A percentile compares a stretch with the other conserved stretches of the same genome.
These are phyloP conservation scores for Pionites leucogaster DNA, from an alignment of 2,113 vertebrate species.

Conservation along the genomic window DNA sequence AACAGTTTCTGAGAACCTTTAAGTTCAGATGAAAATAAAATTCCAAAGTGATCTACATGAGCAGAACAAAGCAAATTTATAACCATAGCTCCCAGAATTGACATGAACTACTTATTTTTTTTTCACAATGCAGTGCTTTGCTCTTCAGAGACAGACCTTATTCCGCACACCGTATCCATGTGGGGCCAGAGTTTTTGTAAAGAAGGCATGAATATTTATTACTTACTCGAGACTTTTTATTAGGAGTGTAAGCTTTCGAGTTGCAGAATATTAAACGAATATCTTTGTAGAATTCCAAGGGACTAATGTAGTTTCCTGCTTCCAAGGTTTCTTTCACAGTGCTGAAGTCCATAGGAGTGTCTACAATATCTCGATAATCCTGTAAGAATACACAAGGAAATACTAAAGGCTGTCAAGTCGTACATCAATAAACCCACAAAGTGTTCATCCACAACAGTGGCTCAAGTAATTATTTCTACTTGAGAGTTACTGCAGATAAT, in stretches of 20 bases:
- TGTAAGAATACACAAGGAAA: conserved; percentile 35
- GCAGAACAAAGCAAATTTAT: background rate
- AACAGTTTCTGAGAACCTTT: background rate
- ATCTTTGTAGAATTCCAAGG: conserved; percentile 95
- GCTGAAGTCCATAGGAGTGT: conserved; percentile 95
- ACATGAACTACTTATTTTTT: background rate
- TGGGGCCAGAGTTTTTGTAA: background rate
- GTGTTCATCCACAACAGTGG: background rate
- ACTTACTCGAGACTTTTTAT: conserved; percentile 96
- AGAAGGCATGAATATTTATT: background rate
- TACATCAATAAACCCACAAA: background rate
- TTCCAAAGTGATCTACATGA: background rate
- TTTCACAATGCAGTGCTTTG: background rate
- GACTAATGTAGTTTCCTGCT: conserved; percentile 90
- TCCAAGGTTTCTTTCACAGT: conserved; percentile 91
- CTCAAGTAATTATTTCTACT: background rate
- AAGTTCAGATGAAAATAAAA: background rate
- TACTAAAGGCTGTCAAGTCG: background rate
- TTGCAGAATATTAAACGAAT: conserved; percentile 96
- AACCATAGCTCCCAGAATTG: background rate
- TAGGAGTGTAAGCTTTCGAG: conserved; percentile 97
- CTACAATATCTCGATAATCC: conserved; percentile 93
- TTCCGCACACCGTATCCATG: background rate
- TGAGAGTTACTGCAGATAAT: background rate
- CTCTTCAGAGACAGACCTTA: background rate